Evolutionary conservation across 2,888 invertebrate species (phyloP).

Genomic region (Apoda limacodes): DNA sequence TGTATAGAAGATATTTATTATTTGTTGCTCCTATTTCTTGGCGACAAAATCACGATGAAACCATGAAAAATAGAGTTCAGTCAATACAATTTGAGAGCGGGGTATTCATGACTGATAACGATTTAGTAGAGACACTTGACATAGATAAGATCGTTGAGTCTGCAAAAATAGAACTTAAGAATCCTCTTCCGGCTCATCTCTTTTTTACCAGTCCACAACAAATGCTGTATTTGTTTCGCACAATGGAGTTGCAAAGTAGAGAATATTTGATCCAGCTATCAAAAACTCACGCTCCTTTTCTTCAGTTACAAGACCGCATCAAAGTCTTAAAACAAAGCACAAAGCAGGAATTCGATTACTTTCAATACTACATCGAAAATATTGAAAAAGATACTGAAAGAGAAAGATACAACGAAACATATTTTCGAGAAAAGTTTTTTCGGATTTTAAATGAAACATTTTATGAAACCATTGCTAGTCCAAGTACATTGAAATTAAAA

Average conservation of each 20-base stretch:
- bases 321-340: conserved; percentile 43
- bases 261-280: conserved; percentile 54
- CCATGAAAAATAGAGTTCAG: conserved; percentile 33
- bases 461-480: conserved; percentile 54
- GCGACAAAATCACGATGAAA: conserved; percentile 52
- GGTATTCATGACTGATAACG: conserved; percentile 48
- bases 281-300: conserved; percentile 44
- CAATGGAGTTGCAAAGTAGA: conserved; percentile 59
- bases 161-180: conserved; percentile 41
- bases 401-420: conserved; percentile 45
- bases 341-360: conserved; percentile 50
- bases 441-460: conserved; percentile 49
- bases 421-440: conserved; percentile 53
- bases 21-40: conserved; percentile 55
- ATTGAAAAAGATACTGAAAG: conserved; percentile 44
- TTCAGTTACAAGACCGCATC: conserved; percentile 39
- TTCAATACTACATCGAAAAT: conserved; percentile 51
- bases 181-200: conserved; percentile 36
- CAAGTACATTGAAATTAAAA: conserved; percentile 46
- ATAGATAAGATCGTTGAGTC: conserved; percentile 51
- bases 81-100: conserved; percentile 53
- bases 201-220: conserved; percentile 46
- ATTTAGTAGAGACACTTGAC: conserved; percentile 48
- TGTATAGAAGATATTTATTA: conserved; percentile 49
- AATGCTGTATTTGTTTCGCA: conserved; percentile 52